Conservation (phyloP, 2,113 vertebrate genomes). For the Sphaerodactylus townsendi region DNA sequence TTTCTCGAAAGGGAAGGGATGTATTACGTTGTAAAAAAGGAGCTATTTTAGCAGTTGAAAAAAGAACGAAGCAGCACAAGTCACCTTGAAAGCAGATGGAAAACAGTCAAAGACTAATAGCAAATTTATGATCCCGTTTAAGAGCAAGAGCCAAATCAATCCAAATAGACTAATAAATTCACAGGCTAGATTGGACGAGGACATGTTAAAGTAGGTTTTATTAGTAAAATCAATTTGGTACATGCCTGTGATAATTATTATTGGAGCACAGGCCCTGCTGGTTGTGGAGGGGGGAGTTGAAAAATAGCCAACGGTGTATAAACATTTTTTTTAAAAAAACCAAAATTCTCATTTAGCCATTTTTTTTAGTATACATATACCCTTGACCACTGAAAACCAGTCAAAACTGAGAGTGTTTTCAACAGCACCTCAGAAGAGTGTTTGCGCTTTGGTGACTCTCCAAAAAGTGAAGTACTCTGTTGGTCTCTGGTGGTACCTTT, state of each 20-base stretch:
- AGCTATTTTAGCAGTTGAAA: constrained; percentile 55
- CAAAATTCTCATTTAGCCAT: not conserved
- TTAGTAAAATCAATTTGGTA: constrained; percentile 68
- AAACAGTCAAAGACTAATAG: constrained; percentile 72
- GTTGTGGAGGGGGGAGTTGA: not conserved
- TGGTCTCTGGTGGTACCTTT: too few relatives aligned
- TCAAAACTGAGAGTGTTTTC: not conserved
- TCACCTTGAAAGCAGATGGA: constrained; percentile 77
- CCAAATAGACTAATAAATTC: constrained; percentile 74
- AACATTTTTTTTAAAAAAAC: not conserved
- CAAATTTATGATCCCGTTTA: constrained; percentile 67
- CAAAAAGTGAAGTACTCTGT: too few relatives aligned
- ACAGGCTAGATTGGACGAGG: constrained; percentile 48
- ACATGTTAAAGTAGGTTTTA: constrained; percentile 64
- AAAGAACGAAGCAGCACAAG: constrained; percentile 55
- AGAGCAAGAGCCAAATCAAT: constrained; percentile 71
- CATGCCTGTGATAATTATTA: constrained; percentile 29
- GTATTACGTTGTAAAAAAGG: constrained; percentile 41
- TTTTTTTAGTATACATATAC: not conserved
- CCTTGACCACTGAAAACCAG: not conserved
- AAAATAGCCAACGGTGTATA: not conserved
- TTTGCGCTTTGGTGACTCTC: too few relatives aligned
- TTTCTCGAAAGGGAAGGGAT: constrained; percentile 35
- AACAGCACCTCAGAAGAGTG: too few relatives aligned
- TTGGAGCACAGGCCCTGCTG: constrained; percentile 26